These are phyloP conservation scores for Achatina immaculata DNA, from an alignment of 1,140 invertebrate species.

Conservation along the genomic window DNA sequence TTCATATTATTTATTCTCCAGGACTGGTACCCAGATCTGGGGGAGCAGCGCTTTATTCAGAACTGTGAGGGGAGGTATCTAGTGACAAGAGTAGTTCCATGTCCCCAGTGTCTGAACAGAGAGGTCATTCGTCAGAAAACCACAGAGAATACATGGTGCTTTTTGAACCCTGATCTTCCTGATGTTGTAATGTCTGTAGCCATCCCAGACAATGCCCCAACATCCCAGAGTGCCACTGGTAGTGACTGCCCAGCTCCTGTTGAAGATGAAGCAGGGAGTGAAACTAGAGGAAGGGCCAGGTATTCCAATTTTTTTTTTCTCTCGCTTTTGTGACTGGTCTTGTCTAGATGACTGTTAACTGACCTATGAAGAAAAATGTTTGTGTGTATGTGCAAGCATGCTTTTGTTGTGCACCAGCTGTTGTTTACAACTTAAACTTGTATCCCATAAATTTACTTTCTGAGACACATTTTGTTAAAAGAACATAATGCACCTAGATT, in stretches of 20 bases:
- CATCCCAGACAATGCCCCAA: not conserved
- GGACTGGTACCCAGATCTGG: slow-evolving; percentile 96
- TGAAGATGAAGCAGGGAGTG: not conserved
- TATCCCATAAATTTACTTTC: too few species aligned
- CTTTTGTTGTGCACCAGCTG: too few species aligned
- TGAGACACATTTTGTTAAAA: too few species aligned
- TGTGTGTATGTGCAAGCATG: too few species aligned
- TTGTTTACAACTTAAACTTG: too few species aligned
- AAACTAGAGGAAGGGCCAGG: not conserved
- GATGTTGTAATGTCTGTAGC: slow-evolving; percentile 35
- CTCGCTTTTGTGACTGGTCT: too few species aligned
- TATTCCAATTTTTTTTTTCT: too few species aligned
- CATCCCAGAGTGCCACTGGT: not conserved
- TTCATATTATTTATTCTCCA: not conserved
- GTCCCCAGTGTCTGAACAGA: slow-evolving; percentile 80
- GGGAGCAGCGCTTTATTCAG: slow-evolving; percentile 93
- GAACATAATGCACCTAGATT: too few species aligned
- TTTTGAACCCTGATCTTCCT: slow-evolving; percentile 43
- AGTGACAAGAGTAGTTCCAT: slow-evolving; percentile 94
- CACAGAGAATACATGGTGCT: slow-evolving; percentile 41
- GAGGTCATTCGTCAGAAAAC: slow-evolving; percentile 36
- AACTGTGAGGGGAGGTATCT: slow-evolving; percentile 95
- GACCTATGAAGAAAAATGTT: too few species aligned
- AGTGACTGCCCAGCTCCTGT: not conserved
- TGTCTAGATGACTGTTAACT: too few species aligned